Conservation (phyloP, 2,888 invertebrate species). For the Piscicola geometra region DNA sequence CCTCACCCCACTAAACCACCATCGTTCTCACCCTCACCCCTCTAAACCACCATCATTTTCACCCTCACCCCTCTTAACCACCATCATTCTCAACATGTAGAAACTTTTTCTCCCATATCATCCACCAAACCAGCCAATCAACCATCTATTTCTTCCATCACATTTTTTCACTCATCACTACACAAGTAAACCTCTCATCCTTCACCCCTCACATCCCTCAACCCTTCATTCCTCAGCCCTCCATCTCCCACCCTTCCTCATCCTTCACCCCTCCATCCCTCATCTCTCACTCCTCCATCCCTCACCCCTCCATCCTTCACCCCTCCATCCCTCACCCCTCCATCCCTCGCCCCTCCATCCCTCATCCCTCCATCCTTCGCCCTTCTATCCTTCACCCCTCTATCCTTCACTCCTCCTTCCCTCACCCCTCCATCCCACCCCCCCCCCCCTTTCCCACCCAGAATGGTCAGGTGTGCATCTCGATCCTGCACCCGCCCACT, state of each 20-base stretch:
- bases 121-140: too few relatives aligned
- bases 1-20: neutral
- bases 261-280: too few relatives aligned
- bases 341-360: neutral
- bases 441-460: constrained; percentile 57
- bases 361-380: neutral
- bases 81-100: neutral
- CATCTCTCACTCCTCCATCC: too few relatives aligned
- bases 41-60: neutral
- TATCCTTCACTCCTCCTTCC: neutral
- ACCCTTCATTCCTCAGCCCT: neutral
- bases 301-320: too few relatives aligned
- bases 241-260: too few relatives aligned
- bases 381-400: neutral
- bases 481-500: constrained; percentile 95
- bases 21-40: neutral
- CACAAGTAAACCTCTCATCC: too few relatives aligned
- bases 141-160: too few relatives aligned
- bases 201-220: neutral
- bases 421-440: neutral
- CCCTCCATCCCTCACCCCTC: neutral
- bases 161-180: too few relatives aligned
- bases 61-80: neutral
- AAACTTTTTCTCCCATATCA: neutral
- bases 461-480: constrained; percentile 99